Evolutionary conservation across 1,140 invertebrate genomes (phyloP).

Genomic region (Eumaeus atala): DNA sequence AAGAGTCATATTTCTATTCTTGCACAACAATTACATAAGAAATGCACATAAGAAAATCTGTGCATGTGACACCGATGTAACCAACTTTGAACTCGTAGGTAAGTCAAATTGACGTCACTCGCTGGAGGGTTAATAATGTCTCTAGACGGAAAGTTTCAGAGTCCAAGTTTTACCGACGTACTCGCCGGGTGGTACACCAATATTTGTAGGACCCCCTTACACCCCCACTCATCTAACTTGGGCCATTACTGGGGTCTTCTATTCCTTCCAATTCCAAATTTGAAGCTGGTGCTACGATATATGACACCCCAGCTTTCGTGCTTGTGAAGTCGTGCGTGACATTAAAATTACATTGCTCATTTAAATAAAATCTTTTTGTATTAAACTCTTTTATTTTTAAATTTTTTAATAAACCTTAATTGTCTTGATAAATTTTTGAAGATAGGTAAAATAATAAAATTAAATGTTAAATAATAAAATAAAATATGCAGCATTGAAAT

Average conservation of each 20-base stretch:
- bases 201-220: slow-evolving; percentile 24
- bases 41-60: no score
- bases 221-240: slow-evolving; percentile 66
- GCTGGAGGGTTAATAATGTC: slow-evolving; percentile 38
- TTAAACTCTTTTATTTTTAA: no score
- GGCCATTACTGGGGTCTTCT: slow-evolving; percentile 62
- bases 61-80: no score
- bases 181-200: slow-evolving; percentile 25
- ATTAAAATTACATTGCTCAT: background rate
- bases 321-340: slow-evolving; percentile 5
- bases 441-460: no score
- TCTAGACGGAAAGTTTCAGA: slow-evolving; percentile 36
- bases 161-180: slow-evolving; percentile 41
- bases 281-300: slow-evolving; percentile 60
- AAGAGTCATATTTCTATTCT: no score
- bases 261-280: slow-evolving; percentile 73
- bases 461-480: no score
- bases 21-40: no score
- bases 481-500: no score
- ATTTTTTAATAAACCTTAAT: no score
- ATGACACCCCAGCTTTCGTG: slow-evolving; percentile 47
- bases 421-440: no score
- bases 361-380: no score
- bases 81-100: background rate
- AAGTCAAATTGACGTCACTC: slow-evolving; percentile 4